phyloP scores from a whole-genome alignment of 2,797 vertebrate species.

The Pachyuromys duprasi region DNA sequence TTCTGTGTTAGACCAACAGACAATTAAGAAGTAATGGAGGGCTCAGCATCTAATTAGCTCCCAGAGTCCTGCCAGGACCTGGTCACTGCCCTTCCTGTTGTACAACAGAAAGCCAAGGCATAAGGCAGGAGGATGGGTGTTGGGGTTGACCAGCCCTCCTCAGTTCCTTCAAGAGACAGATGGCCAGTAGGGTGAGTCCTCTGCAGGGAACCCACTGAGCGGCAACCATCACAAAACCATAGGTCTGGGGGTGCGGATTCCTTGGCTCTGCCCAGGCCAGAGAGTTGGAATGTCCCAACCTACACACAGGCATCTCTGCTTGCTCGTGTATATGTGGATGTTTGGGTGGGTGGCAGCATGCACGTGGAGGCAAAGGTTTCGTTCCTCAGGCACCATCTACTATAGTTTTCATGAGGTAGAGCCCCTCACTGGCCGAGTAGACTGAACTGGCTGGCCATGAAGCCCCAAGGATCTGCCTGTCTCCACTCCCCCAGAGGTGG shows the following conservation, averaged over 20 bases:
- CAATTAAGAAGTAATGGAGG: conserved; percentile 87
- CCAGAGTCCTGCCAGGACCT: conserved; percentile 82
- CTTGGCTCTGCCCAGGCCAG: rapidly evolving
- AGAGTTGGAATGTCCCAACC: rapidly evolving
- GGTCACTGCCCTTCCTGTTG: conserved; percentile 76
- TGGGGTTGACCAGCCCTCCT: conserved; percentile 67
- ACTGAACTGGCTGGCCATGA: neutral
- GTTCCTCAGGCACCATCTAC: neutral
- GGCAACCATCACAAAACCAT: neutral
- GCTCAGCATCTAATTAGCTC: conserved; percentile 86
- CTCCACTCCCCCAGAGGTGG: neutral
- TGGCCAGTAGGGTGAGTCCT: neutral
- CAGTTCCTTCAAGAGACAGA: conserved; percentile 67
- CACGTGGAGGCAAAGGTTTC: neutral
- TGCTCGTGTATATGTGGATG: neutral
- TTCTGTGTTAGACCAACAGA: conserved; percentile 86
- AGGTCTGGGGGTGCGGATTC: neutral
- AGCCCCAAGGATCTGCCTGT: no score
- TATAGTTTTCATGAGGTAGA: neutral
- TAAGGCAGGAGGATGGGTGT: conserved; percentile 60
- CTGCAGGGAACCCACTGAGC: neutral
- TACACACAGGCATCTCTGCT: neutral
- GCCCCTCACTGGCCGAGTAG: neutral
- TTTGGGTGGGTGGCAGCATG: neutral
- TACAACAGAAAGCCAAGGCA: conserved; percentile 82